Evolutionary conservation across 1,140 invertebrate species (phyloP).

Genomic region (Pseudomyrmex pallidus): DNA sequence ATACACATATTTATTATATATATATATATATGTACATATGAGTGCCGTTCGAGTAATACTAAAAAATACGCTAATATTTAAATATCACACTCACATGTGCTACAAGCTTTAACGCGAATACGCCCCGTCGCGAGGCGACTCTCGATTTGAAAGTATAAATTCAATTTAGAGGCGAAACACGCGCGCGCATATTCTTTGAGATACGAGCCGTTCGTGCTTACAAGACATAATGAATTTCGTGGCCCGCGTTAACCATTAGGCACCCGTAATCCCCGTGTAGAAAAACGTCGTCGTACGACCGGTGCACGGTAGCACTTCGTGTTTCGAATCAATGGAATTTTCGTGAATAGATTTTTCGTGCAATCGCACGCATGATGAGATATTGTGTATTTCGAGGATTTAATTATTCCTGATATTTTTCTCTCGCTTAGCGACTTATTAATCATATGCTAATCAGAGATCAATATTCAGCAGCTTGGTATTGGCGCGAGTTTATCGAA

Average conservation of each 20-base stretch:
- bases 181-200: constrained; percentile 67
- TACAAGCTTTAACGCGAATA: constrained; percentile 23
- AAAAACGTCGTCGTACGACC: constrained; percentile 38
- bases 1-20: no score
- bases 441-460: constrained; percentile 75
- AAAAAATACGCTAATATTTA: constrained; percentile 48
- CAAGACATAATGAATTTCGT: constrained; percentile 54
- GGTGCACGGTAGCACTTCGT: neutral
- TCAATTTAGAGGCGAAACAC: constrained; percentile 47
- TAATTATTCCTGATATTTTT: constrained; percentile 74
- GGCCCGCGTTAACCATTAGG: constrained; percentile 26
- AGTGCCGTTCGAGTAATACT: neutral
- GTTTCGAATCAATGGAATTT: constrained; percentile 46
- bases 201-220: constrained; percentile 57
- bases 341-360: constrained; percentile 31
- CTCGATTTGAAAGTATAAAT: constrained; percentile 49
- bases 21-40: neutral
- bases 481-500: constrained; percentile 63
- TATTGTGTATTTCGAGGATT: constrained; percentile 72
- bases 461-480: constrained; percentile 64
- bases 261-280: constrained; percentile 22
- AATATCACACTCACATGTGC: constrained; percentile 19
- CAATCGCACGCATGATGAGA: constrained; percentile 41
- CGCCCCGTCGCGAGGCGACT: neutral
- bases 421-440: constrained; percentile 66